Evolutionary conservation across 2,888 invertebrate genomes (phyloP).

Genomic region (Xanthia icteritia): DNA sequence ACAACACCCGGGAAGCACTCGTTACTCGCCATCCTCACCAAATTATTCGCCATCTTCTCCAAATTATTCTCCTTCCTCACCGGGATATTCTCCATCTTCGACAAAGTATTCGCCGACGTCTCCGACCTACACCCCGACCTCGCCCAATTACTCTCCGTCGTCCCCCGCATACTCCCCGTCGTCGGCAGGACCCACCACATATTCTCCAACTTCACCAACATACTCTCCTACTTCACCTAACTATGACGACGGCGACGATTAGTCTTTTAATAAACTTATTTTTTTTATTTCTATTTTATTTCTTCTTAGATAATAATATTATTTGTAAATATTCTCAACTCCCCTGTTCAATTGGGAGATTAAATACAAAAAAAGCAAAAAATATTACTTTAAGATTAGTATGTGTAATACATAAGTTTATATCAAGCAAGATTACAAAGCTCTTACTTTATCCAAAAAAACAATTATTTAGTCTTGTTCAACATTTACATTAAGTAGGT

Average conservation of each 20-base stretch:
- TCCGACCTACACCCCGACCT: conserved; percentile 94
- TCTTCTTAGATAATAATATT: conserved; percentile 27
- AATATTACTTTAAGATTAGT: conserved; percentile 44
- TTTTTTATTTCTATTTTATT: conserved; percentile 38
- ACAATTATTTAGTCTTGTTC: background rate
- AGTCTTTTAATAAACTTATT: conserved; percentile 57
- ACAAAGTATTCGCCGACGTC: conserved; percentile 95
- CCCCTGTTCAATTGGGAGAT: conserved; percentile 26
- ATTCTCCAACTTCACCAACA: conserved; percentile 85
- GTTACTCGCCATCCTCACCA: conserved; percentile 93
- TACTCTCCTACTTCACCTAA: conserved; percentile 92
- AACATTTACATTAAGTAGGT: background rate
- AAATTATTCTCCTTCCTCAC: conserved; percentile 94
- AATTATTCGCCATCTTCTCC: conserved; percentile 94
- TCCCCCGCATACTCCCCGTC: conserved; percentile 95
- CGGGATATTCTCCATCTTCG: conserved; percentile 94
- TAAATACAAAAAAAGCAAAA: conserved; percentile 23
- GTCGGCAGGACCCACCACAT: conserved; percentile 91
- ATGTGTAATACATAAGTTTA: conserved; percentile 43
- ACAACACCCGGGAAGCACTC: conserved; percentile 93
- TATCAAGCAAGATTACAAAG: conserved; percentile 32
- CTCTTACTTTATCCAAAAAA: background rate
- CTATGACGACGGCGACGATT: conserved; percentile 90
- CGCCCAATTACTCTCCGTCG: conserved; percentile 94
- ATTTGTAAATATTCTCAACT: conserved; percentile 63